These are phyloP conservation scores for Heliothis peltigera DNA, from an alignment of 2,888 invertebrate genomes.

Conservation along the genomic window DNA sequence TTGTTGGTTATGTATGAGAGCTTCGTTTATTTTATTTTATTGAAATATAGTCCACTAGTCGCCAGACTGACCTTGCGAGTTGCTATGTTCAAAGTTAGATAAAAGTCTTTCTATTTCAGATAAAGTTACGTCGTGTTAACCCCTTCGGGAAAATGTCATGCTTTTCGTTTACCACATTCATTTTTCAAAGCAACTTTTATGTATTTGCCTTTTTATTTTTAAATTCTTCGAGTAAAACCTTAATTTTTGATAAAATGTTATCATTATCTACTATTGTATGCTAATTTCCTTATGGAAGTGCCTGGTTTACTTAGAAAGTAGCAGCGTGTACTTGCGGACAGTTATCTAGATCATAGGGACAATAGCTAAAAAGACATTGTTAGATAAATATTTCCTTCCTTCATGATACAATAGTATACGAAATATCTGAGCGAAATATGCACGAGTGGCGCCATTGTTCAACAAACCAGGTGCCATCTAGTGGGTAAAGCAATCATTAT, in stretches of 20 bases:
- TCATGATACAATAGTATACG: background rate
- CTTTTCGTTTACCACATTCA: background rate
- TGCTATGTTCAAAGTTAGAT: conserved; percentile 4
- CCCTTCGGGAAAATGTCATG: conserved; percentile 15
- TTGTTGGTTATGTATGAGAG: background rate
- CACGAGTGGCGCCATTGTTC: background rate
- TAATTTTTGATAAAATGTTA: background rate
- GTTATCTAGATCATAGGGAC: background rate
- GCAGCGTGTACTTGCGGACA: background rate
- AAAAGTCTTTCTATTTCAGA: conserved; percentile 14
- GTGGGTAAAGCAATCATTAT: background rate
- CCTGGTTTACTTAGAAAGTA: background rate
- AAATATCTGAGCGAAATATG: too few relatives aligned
- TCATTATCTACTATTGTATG: background rate
- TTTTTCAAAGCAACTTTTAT: background rate
- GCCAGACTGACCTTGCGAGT: background rate
- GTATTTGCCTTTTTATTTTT: background rate
- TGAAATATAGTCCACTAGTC: conserved; percentile 9
- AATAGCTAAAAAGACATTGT: background rate
- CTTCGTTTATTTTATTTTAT: conserved; percentile 12
- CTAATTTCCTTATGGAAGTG: background rate
- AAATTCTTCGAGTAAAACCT: background rate
- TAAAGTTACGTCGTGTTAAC: conserved; percentile 20
- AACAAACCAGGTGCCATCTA: conserved; percentile 23
- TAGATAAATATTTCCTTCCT: background rate